Base-by-base conservation (phyloP, 2,888 invertebrate genomes). In the Aethes cnicana region DNA sequence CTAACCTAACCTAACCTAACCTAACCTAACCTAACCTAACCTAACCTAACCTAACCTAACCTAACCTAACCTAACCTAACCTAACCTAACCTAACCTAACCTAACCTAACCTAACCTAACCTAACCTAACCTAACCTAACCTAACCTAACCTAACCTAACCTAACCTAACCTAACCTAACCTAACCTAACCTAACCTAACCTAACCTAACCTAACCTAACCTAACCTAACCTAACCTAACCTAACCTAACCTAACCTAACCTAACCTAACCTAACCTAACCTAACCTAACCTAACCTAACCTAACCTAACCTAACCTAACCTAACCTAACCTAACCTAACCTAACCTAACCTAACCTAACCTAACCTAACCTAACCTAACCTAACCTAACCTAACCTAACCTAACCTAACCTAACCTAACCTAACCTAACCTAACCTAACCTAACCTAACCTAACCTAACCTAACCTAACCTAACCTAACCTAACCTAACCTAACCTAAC, bases 11-110 rank as follows among this genome's bases (percentile, higher is more conserved):
- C 54, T 53, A 54, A 57, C 54, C 54, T 57, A 57, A 57, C 57
- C 54, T 53, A 57, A 57, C 57, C 57, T 53, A 57, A 57, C 57
- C 57, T 55, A 57, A 57, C 57, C 57, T 55, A 57, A 57, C 57
- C 55, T 54, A 55, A 57, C 57, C 57, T 54, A 54, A 59, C 59
- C 57, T 57, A 59, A 59, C 57, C 57, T 53, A 57, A 57, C 57
- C 57, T 54, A 57, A 57, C 57, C 54, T 54, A 57, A 57, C 53
- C 52, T 52, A 52, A 55, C 52, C 48, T 55, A 52, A 55, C 47
- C 49, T 39, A 47, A 39, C 53, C 30, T 43, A 44, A 50, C 44
- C 55, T 46, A 54, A 33, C 39, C 25, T 23, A 48, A 33, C 47
- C 41, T 32, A 41, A 48, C 41, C 39, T 48, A 47, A 47, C 43